Evolutionary conservation across 2,888 invertebrate genomes (phyloP).

Genomic region (Hecatera dysodea): DNA sequence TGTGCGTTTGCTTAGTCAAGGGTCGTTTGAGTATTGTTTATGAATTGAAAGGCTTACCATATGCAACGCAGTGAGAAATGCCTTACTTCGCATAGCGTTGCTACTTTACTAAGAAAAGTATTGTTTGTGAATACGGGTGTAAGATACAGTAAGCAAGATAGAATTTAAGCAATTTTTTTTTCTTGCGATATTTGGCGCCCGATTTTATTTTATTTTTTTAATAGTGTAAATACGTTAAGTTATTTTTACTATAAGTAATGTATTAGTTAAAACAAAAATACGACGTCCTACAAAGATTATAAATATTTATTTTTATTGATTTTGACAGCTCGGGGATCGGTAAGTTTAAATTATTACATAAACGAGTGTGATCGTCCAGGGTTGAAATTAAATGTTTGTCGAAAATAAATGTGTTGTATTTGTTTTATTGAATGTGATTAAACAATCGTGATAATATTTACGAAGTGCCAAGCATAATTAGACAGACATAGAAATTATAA

Average conservation of each 20-base stretch:
- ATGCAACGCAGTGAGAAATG: no score
- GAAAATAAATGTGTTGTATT: conserved; percentile 27
- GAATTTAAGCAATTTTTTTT: not conserved
- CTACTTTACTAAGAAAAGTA: no score
- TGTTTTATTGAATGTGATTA: conserved; percentile 28
- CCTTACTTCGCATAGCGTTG: no score
- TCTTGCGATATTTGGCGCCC: not conserved
- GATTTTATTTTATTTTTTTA: conserved; percentile 20
- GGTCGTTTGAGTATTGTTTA: no score
- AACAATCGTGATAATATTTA: conserved; percentile 9
- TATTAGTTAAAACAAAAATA: not conserved
- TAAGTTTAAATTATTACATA: conserved; percentile 69
- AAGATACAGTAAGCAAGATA: not conserved
- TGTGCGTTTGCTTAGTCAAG: no score
- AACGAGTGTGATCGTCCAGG: conserved; percentile 41
- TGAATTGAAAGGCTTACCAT: no score
- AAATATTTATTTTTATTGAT: conserved; percentile 58
- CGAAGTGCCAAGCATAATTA: conserved; percentile 6
- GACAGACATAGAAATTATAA: not conserved
- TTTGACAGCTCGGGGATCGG: conserved; percentile 78
- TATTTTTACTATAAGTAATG: not conserved
- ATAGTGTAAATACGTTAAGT: not conserved
- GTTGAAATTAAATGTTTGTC: conserved; percentile 23
- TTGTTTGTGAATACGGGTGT: no score
- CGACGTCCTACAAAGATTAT: not conserved